Conservation (phyloP, 2,888 invertebrate genomes). For the Fragum sueziense region DNA sequence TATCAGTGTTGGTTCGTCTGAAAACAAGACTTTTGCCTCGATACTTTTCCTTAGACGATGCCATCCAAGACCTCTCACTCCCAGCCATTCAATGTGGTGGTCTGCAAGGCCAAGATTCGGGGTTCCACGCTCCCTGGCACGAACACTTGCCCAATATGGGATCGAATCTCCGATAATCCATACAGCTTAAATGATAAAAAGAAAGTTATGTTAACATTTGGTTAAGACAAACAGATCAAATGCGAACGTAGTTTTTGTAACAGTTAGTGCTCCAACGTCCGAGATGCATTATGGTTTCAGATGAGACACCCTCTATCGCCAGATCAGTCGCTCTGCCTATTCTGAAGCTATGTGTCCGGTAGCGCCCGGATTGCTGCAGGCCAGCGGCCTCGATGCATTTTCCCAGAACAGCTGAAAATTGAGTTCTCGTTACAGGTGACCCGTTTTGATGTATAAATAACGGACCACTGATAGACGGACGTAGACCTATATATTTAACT, state of each 20-base stretch:
- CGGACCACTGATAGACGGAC: neutral
- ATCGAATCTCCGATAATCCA: conserved; percentile 41
- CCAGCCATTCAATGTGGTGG: neutral
- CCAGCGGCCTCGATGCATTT: neutral
- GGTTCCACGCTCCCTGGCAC: neutral
- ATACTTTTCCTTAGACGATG: neutral
- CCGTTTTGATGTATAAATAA: conserved; percentile 16
- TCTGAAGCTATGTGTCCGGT: conserved; percentile 12
- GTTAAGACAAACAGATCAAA: too few relatives aligned
- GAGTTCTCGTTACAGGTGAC: conserved; percentile 9
- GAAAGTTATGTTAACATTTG: too few relatives aligned
- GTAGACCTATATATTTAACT: neutral
- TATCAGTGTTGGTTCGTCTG: neutral
- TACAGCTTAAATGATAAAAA: conserved; percentile 5
- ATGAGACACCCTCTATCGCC: neutral
- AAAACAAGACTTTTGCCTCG: conserved; percentile 1
- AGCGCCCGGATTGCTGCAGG: neutral
- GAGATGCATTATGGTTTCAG: neutral
- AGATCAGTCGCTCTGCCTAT: conserved; percentile 24
- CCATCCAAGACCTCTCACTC: conserved; percentile 3
- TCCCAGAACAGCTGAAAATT: conserved; percentile 8
- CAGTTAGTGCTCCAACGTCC: too few relatives aligned
- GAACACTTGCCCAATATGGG: conserved; percentile 35
- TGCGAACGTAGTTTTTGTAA: too few relatives aligned
- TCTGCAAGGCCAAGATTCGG: too few relatives aligned